Evolutionary conservation across 1,140 invertebrate species (phyloP).

Genomic region (Thaumetopoea pityocampa): DNA sequence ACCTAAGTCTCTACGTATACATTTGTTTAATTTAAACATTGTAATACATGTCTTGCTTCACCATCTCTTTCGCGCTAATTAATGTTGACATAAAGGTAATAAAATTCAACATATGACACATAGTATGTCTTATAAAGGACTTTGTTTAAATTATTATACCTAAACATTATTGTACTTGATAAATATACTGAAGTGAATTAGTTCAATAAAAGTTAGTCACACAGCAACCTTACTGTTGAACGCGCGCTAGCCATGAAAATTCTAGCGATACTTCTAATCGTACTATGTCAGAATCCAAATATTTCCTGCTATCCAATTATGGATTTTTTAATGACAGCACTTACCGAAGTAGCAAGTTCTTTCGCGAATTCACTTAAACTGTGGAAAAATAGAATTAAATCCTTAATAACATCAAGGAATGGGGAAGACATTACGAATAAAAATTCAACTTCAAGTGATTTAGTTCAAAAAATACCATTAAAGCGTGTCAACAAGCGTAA

Average conservation of each 20-base stretch:
- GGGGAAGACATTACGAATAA: no score
- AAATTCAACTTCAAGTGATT: no score
- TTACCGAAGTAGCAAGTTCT: constrained; percentile 22
- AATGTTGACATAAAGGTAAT: no score
- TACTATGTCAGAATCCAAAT: constrained; percentile 13
- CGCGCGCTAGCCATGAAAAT: constrained; percentile 9
- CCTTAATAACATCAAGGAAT: constrained; percentile 14
- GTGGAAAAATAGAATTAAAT: constrained; percentile 21
- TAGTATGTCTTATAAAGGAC: no score
- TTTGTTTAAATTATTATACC: no score
- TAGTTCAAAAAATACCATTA: neutral
- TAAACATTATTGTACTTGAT: constrained; percentile 11
- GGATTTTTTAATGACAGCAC: constrained; percentile 24
- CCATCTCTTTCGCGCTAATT: no score
- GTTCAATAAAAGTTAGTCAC: constrained; percentile 1
- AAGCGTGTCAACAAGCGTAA: constrained; percentile 3
- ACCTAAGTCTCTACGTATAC: no score
- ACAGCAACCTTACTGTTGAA: neutral
- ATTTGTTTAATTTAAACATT: neutral
- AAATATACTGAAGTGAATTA: constrained; percentile 4
- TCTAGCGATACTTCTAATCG: constrained; percentile 12
- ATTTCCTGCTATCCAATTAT: constrained; percentile 18
- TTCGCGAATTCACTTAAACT: constrained; percentile 21
- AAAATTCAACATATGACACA: no score
- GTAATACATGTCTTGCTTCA: neutral